phyloP scores from a whole-genome alignment of 2,888 invertebrate genomes.

The Meta bourneti region DNA sequence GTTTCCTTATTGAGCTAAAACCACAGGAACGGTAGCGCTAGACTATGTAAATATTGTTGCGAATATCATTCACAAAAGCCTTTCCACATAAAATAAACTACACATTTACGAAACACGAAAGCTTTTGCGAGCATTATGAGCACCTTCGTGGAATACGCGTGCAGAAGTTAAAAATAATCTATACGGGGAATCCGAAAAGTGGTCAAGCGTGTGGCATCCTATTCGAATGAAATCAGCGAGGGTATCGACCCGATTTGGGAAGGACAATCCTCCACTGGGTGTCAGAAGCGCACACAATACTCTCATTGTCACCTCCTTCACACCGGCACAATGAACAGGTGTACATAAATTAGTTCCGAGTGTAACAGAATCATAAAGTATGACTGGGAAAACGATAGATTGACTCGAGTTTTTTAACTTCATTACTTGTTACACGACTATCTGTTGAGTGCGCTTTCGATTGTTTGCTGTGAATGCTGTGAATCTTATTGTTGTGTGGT shows the following conservation, averaged over 20 bases:
- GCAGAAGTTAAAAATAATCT: neutral
- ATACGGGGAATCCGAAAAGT: neutral
- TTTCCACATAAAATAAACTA: too few relatives aligned
- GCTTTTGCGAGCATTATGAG: too few relatives aligned
- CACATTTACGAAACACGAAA: too few relatives aligned
- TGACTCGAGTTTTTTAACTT: too few relatives aligned
- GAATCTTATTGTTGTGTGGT: neutral
- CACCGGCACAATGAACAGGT: constrained; percentile 20
- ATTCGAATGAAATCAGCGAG: constrained; percentile 17
- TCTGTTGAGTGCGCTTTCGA: neutral
- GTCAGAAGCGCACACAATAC: constrained; percentile 23
- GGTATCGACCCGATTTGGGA: constrained; percentile 22
- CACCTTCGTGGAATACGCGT: too few relatives aligned
- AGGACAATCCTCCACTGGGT: constrained; percentile 37
- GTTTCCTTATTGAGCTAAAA: too few relatives aligned
- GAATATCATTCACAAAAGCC: too few relatives aligned
- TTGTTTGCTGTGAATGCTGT: neutral
- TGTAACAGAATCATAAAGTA: constrained; percentile 12
- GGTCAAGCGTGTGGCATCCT: neutral
- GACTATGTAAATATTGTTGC: too few relatives aligned
- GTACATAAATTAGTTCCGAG: constrained; percentile 31
- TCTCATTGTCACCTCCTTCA: constrained; percentile 24
- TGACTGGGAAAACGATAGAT: neutral
- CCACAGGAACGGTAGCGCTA: too few relatives aligned
- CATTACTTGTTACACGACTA: neutral